Evolutionary conservation across 2,797 vertebrate species (phyloP).

Genomic region (Knipowitschia caucasica): DNA sequence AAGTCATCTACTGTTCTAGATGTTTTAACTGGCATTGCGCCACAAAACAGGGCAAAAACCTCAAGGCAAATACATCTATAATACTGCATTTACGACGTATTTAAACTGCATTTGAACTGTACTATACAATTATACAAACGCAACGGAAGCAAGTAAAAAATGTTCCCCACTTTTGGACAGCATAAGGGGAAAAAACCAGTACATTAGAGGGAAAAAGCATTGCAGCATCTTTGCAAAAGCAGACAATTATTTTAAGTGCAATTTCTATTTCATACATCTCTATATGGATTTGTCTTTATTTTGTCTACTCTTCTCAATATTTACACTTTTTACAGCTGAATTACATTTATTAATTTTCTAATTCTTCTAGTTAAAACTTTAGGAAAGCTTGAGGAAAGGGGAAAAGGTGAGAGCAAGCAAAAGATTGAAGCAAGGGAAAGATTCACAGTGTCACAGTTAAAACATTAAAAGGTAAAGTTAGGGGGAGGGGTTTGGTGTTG

Average conservation of each 20-base stretch:
- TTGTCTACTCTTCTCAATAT: conserved; percentile 1
- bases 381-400: conserved; percentile 17
- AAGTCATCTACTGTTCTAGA: conserved; percentile 1
- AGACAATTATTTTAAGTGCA: too few species aligned
- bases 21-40: background rate
- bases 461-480: conserved; percentile 8
- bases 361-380: conserved; percentile 22
- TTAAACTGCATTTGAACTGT: conserved; percentile 7
- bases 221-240: too few species aligned
- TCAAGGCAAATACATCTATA: background rate
- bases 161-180: background rate
- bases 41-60: conserved; percentile 14
- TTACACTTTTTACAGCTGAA: background rate
- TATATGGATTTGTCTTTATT: background rate
- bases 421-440: conserved; percentile 19
- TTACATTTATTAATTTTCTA: conserved; percentile 11
- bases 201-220: too few species aligned
- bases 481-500: background rate
- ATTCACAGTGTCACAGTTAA: conserved; percentile 6
- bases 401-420: conserved; percentile 20
- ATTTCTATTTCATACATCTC: conserved; percentile 6
- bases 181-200: background rate
- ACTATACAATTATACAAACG: background rate
- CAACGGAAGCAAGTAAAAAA: background rate
- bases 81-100: background rate